Base-by-base conservation (phyloP, 1,140 invertebrate genomes). In the Camponotus floridanus region DNA sequence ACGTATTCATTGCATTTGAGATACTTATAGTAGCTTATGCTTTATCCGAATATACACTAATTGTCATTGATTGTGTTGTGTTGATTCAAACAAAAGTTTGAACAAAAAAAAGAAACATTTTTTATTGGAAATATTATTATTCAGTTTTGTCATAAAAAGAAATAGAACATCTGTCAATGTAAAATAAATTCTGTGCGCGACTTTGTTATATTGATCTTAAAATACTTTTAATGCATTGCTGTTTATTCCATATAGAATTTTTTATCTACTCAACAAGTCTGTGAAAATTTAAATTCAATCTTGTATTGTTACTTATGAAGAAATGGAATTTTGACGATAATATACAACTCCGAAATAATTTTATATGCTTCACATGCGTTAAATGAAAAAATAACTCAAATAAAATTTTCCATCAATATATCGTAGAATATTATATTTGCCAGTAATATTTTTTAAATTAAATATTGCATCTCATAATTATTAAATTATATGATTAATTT, bases 261-360 rank as follows among this genome's bases (percentile, higher is more conserved):
- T 74, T 74, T 74, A 74, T 51, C 8, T 26, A 6, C 39, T 51
- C 4, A 57, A n/a, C 33, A 33, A 36, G 8, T 15, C n/a, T 74
- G 5, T 57, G 6, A 39, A 26, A 57, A 39, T 74, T 74, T 57
- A 74, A 74, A 21, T 73, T 1, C 1, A 74, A 74, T 74, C 6
- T 57, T 57, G 26, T 31, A 68, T 4, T 36, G 36, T 59, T 74
- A 8, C 39, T 13, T 59, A 6, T 59, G 15, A 59, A 74, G 5
- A 26, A 74, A 0, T 55, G 33, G 18, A 74, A 73, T 5, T 74
- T 39, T 21, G n/a, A 59, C 55, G 48, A n/a, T 31, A n/a, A 48
- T 1, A 31, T 74, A 74, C 9, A 74, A 57, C 59, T 57, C 26
- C 42, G 11, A 67, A 67, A 15, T 68, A 45, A 68, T 70, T 71